These are phyloP conservation scores for Calameuta idolon DNA, from an alignment of 2,888 invertebrate species.

Conservation along the genomic window DNA sequence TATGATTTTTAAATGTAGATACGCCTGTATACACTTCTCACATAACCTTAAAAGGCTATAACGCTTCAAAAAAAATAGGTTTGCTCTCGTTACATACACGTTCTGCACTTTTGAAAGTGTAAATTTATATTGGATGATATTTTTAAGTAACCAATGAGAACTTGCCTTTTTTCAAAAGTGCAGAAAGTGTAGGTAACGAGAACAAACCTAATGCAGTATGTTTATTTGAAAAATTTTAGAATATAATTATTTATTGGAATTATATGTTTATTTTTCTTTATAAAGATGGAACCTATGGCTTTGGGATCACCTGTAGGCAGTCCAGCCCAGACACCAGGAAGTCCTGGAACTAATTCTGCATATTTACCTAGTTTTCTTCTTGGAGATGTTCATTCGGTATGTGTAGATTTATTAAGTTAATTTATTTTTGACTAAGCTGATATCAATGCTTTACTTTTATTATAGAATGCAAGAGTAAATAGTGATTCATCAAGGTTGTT, in stretches of 20 bases:
- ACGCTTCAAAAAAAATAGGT: not conserved
- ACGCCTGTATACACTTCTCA: not conserved
- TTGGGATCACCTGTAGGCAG: constrained; percentile 76
- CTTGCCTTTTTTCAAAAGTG: too few relatives aligned
- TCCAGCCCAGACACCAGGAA: constrained; percentile 78
- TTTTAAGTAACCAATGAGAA: too few relatives aligned
- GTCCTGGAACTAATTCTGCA: constrained; percentile 75
- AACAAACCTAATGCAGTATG: not conserved
- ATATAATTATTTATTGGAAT: not conserved
- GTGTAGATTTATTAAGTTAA: not conserved
- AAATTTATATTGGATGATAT: too few relatives aligned
- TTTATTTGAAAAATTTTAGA: not conserved
- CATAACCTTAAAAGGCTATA: not conserved
- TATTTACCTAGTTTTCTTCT: constrained; percentile 84
- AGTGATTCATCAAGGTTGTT: constrained; percentile 64
- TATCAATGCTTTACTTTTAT: constrained; percentile 15
- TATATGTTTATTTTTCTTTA: constrained; percentile 5
- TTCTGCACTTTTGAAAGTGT: too few relatives aligned
- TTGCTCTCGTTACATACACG: too few relatives aligned
- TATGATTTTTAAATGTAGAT: not conserved
- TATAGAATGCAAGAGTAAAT: constrained; percentile 54
- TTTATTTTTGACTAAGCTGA: not conserved
- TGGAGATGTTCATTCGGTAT: constrained; percentile 76
- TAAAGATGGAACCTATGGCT: constrained; percentile 85
- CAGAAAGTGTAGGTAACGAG: too few relatives aligned